Evolutionary conservation across 2,113 vertebrate genomes (phyloP).

Genomic region (Lepus timidus): DNA sequence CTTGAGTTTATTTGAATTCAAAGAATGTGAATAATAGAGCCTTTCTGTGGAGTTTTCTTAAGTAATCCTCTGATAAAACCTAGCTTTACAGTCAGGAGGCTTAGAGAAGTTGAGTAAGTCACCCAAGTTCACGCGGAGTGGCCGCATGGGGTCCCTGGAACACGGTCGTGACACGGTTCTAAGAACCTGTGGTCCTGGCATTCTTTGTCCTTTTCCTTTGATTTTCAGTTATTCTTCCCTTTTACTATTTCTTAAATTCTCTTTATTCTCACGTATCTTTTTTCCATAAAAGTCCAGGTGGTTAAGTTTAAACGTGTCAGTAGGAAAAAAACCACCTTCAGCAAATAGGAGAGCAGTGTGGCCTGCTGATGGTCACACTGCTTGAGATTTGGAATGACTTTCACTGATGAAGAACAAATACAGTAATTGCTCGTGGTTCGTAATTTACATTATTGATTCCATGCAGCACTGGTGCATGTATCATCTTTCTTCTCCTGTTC

Average conservation of each 20-base stretch:
- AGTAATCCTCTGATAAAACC: neutral
- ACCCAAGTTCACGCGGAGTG: neutral
- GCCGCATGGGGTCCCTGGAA: neutral
- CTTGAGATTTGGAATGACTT: constrained; percentile 12
- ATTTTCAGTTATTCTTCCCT: neutral
- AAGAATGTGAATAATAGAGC: neutral
- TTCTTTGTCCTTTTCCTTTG: neutral
- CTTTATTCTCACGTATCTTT: neutral
- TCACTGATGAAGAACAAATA: neutral
- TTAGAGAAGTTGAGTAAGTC: neutral
- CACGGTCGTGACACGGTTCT: too few relatives aligned
- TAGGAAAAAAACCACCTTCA: neutral
- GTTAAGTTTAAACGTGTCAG: neutral
- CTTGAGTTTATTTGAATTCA: neutral
- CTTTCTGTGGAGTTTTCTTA: neutral
- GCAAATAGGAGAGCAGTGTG: neutral
- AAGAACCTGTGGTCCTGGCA: neutral
- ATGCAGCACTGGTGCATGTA: neutral
- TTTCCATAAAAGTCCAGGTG: neutral
- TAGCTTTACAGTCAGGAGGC: neutral
- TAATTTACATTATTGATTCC: neutral
- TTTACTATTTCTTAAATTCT: constrained; percentile 5
- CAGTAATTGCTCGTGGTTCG: neutral
- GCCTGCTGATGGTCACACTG: neutral
- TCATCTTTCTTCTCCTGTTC: neutral